These are phyloP conservation scores for Arenaria interpres DNA, from an alignment of 2,113 vertebrate species.

Conservation along the genomic window DNA sequence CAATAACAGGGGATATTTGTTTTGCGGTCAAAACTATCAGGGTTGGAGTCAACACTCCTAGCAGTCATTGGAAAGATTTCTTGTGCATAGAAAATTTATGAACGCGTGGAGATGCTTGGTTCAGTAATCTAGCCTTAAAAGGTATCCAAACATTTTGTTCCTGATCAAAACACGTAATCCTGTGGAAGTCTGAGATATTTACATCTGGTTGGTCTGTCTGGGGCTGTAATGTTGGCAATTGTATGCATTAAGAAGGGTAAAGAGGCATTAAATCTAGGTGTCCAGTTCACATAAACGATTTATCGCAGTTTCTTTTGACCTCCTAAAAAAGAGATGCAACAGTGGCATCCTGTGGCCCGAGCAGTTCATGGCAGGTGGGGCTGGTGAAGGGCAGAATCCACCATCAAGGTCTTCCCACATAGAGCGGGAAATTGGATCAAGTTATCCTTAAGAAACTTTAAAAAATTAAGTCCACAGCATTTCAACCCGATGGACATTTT, in stretches of 20 bases:
- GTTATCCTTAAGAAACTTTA: background rate
- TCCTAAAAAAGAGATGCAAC: slow-evolving; percentile 57
- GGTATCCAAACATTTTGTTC: slow-evolving; percentile 11
- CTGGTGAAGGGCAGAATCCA: background rate
- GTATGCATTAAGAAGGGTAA: background rate
- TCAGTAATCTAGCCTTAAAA: slow-evolving; percentile 37
- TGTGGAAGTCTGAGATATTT: background rate
- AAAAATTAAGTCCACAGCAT: background rate
- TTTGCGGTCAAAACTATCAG: slow-evolving; percentile 1
- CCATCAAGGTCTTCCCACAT: background rate
- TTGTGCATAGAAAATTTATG: slow-evolving; percentile 40
- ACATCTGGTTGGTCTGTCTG: background rate
- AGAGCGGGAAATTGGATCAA: fast-evolving
- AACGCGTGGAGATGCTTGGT: background rate
- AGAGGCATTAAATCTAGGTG: background rate
- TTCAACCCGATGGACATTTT: background rate
- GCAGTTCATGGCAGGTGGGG: slow-evolving; percentile 58
- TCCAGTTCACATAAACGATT: background rate
- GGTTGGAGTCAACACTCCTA: background rate
- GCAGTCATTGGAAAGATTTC: background rate
- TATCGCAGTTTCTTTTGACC: background rate
- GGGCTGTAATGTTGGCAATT: background rate
- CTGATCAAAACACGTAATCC: background rate
- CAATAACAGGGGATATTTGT: slow-evolving; percentile 10
- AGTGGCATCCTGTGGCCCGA: slow-evolving; percentile 73